Conservation (phyloP, 2,113 vertebrate species). For the Colistium nudipinnis region DNA sequence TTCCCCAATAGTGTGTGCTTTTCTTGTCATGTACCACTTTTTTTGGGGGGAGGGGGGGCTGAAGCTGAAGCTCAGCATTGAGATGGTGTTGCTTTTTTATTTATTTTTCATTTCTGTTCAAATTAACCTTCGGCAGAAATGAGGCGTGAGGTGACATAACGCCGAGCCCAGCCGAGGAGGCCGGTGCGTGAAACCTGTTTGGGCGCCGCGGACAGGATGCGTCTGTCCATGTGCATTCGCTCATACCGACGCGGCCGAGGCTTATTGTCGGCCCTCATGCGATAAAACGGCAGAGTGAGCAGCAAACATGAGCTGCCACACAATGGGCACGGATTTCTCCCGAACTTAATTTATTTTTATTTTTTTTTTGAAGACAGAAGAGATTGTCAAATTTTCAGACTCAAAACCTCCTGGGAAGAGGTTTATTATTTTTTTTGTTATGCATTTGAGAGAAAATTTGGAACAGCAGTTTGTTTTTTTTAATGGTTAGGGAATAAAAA, state of each 20-base stretch:
- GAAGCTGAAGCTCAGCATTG: slow-evolving; percentile 24
- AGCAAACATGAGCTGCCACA: no score
- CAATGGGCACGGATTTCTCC: no score
- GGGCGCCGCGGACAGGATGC: slow-evolving; percentile 49
- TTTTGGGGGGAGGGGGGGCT: background rate
- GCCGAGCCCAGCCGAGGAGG: slow-evolving; percentile 9
- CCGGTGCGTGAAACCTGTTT: slow-evolving; percentile 51
- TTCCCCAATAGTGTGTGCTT: slow-evolving; percentile 42
- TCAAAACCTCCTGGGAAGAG: no score
- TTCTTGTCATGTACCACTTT: slow-evolving; percentile 45
- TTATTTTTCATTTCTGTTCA: slow-evolving; percentile 12
- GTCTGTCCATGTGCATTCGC: slow-evolving; percentile 64
- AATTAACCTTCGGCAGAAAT: no score
- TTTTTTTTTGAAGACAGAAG: no score
- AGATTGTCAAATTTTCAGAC: background rate
- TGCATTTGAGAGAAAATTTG: no score
- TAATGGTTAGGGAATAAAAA: no score
- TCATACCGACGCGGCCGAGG: slow-evolving; percentile 57
- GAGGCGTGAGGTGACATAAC: slow-evolving; percentile 44
- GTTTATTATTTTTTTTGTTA: no score
- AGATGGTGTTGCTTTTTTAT: slow-evolving; percentile 8
- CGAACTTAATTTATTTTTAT: no score
- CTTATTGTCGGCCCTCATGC: slow-evolving; percentile 48
- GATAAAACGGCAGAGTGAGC: slow-evolving; percentile 39
- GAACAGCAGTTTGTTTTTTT: no score